Percentiles rank a stretch among this genome's conserved stretches.
Evolutionary conservation across 2,797 vertebrate species (phyloP).

Genomic region (Mareca penelope): DNA sequence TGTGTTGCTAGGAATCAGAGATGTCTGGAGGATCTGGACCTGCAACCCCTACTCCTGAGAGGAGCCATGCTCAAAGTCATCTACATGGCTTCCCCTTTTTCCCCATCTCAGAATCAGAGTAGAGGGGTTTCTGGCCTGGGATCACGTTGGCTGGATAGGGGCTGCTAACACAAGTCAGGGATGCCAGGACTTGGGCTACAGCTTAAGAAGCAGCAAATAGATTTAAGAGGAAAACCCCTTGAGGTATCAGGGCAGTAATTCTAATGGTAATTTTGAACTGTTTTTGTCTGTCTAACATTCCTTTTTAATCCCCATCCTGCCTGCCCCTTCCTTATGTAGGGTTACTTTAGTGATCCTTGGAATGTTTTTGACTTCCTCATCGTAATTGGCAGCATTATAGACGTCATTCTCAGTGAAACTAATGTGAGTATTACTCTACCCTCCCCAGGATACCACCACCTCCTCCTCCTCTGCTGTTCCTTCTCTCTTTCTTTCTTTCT

Average conservation of each 20-base stretch:
- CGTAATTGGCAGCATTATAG: conserved; percentile 99
- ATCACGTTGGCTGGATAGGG: neutral
- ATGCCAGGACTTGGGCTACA: conserved; percentile 1
- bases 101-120: neutral
- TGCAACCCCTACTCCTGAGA: neutral
- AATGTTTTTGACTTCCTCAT: conserved; percentile 99
- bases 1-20: neutral
- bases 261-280: conserved; percentile 80
- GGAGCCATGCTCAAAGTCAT: neutral
- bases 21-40: neutral
- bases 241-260: conserved; percentile 70
- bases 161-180: neutral
- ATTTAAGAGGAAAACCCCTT: conserved; percentile 26
- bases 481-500: conserved; percentile 59
- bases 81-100: neutral
- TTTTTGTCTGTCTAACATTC: conserved; percentile 87
- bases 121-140: neutral
- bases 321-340: conserved; percentile 96
- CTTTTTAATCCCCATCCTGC: conserved; percentile 88
- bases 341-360: conserved; percentile 99
- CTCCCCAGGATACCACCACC: conserved; percentile 80
- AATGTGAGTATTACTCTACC: conserved; percentile 96
- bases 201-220: neutral
- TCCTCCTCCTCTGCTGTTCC: conserved; percentile 71
- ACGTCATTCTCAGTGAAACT: conserved; percentile 99